These are phyloP conservation scores for Apantesis nais DNA, from an alignment of 2,888 invertebrate species.

Conservation along the genomic window DNA sequence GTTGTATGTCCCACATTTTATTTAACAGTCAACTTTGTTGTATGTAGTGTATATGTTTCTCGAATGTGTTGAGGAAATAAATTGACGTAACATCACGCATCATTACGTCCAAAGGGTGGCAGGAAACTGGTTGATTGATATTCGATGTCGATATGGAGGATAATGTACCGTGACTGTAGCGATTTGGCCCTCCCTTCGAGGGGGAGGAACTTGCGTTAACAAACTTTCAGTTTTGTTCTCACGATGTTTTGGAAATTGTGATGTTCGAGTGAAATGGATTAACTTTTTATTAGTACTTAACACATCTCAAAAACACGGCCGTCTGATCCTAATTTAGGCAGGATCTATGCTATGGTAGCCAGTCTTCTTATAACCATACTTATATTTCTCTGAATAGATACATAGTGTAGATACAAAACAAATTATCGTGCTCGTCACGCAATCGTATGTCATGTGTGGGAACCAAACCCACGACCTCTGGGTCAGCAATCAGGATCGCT, in stretches of 20 bases:
- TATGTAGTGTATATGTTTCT: background rate
- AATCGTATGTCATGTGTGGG: background rate
- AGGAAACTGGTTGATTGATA: conserved; percentile 57
- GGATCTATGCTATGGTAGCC: background rate
- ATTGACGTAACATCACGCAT: conserved; percentile 32
- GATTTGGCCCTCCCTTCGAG: background rate
- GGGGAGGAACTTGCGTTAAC: conserved; percentile 14
- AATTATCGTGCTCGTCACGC: too few relatives aligned
- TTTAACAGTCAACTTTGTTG: background rate
- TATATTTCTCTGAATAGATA: too few relatives aligned
- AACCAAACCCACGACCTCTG: background rate
- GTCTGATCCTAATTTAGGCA: too few relatives aligned
- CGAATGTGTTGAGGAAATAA: background rate
- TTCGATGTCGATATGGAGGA: conserved; percentile 54
- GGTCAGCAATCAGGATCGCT: background rate
- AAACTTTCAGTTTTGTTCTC: conserved; percentile 5
- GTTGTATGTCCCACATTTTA: background rate
- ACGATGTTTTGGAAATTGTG: background rate
- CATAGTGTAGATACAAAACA: too few relatives aligned
- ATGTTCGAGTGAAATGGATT: background rate
- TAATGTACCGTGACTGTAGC: conserved; percentile 54
- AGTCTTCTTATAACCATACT: too few relatives aligned
- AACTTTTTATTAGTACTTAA: background rate
- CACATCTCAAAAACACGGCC: too few relatives aligned
- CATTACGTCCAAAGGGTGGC: conserved; percentile 55